Percentiles rank a stretch among this genome's conserved stretches.
These are phyloP conservation scores for Hipposideros armiger DNA, from an alignment of 2,113 vertebrate genomes.

Conservation along the genomic window DNA sequence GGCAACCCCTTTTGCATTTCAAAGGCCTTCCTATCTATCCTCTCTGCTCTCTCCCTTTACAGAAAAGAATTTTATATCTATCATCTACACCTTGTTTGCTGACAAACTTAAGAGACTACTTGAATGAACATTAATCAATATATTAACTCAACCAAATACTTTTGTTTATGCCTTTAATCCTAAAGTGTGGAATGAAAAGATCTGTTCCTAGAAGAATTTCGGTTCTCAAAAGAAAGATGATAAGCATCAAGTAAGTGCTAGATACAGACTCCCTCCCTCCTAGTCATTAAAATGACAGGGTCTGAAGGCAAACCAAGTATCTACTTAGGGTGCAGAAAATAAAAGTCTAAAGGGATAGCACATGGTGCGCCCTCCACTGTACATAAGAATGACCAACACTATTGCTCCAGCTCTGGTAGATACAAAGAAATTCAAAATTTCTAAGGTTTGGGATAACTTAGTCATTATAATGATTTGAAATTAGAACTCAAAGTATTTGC, in stretches of 20 bases:
- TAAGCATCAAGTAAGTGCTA: not conserved
- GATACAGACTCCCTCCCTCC: not conserved
- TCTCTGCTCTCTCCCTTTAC: not conserved
- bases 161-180: not conserved
- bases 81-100: not conserved
- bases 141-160: slow-evolving; percentile 24
- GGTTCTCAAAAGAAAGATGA: not conserved
- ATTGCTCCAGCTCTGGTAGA: not conserved
- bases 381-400: not conserved
- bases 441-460: not conserved
- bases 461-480: slow-evolving; percentile 49
- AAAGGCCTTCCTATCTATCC: slow-evolving; percentile 42
- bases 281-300: not conserved
- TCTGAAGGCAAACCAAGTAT: not conserved
- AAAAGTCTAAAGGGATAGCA: not conserved
- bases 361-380: rapidly evolving
- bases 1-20: slow-evolving; percentile 42
- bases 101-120: not conserved
- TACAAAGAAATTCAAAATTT: slow-evolving; percentile 17
- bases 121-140: slow-evolving; percentile 45
- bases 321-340: not conserved
- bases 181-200: not conserved
- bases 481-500: slow-evolving; percentile 31
- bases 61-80: not conserved
- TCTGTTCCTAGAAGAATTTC: slow-evolving; percentile 32